Evolutionary conservation across 2,797 vertebrate genomes (phyloP).

Genomic region (Parauchenoglanis ngamensis): DNA sequence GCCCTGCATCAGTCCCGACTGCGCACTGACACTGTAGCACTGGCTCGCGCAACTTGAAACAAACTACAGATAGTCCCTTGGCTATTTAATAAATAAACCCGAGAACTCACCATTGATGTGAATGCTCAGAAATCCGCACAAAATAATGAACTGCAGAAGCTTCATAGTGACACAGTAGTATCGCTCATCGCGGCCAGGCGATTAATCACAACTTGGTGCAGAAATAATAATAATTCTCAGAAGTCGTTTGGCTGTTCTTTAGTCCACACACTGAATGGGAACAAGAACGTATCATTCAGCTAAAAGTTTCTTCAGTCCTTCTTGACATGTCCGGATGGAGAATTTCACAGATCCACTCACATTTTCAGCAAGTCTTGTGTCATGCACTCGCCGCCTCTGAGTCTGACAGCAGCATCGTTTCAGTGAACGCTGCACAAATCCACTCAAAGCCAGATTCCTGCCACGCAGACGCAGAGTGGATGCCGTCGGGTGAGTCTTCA

Average conservation of each 20-base stretch:
- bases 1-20: background rate
- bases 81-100: background rate
- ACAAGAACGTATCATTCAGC: background rate
- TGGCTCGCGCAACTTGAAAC: background rate
- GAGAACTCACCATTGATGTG: conserved; percentile 67
- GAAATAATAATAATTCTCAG: background rate
- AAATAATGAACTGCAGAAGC: conserved; percentile 73
- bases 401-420: conserved; percentile 19
- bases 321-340: conserved; percentile 1
- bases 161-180: conserved; percentile 79
- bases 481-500: background rate
- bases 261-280: background rate
- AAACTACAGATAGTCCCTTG: background rate
- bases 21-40: background rate
- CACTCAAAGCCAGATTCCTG: background rate
- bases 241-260: background rate
- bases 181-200: conserved; percentile 56
- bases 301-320: conserved; percentile 17
- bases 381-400: conserved; percentile 1
- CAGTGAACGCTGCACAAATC: conserved; percentile 3
- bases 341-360: conserved; percentile 16
- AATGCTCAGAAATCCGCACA: conserved; percentile 74
- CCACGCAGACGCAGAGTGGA: background rate
- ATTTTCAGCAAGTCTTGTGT: background rate
- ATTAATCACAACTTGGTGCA: conserved; percentile 32